Conservation (phyloP, 1,140 invertebrate genomes). For the Drosophila oshimai region DNA sequence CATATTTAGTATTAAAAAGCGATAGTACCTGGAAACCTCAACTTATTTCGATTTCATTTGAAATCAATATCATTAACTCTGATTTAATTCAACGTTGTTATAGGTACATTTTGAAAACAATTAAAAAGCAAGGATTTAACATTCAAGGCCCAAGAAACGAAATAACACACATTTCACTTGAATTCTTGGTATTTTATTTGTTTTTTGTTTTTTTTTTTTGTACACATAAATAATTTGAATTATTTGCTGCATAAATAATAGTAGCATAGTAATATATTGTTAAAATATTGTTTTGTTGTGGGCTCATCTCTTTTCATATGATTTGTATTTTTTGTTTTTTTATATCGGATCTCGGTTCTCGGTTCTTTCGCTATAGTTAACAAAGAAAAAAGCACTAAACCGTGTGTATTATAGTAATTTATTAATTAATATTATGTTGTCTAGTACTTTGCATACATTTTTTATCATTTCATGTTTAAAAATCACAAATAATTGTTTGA, state of each 20-base stretch:
- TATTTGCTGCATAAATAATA: conserved; percentile 72
- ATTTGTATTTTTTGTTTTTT: not conserved
- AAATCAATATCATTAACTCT: too few species aligned
- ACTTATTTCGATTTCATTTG: too few species aligned
- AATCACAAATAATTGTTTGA: conserved; percentile 80
- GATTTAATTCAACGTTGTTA: too few species aligned
- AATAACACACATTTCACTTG: conserved; percentile 8
- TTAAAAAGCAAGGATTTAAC: not conserved
- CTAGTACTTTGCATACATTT: conserved; percentile 57
- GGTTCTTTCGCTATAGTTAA: conserved; percentile 44
- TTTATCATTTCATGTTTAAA: conserved; percentile 76
- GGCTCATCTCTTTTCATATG: not conserved
- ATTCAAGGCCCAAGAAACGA: not conserved
- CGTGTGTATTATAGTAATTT: conserved; percentile 55
- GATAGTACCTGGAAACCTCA: too few species aligned
- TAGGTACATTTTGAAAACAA: too few species aligned
- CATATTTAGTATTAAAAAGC: too few species aligned
- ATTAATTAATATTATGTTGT: conserved; percentile 67
- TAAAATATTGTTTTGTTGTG: conserved; percentile 43
- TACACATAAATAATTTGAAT: conserved; percentile 71
- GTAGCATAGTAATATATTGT: conserved; percentile 44
- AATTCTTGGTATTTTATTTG: conserved; percentile 62
- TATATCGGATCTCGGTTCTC: conserved; percentile 7
- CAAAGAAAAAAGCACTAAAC: conserved; percentile 70
- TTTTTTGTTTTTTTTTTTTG: conserved; percentile 31